Conservation (phyloP, 2,888 invertebrate species). For the Ametastegia equiseti region DNA sequence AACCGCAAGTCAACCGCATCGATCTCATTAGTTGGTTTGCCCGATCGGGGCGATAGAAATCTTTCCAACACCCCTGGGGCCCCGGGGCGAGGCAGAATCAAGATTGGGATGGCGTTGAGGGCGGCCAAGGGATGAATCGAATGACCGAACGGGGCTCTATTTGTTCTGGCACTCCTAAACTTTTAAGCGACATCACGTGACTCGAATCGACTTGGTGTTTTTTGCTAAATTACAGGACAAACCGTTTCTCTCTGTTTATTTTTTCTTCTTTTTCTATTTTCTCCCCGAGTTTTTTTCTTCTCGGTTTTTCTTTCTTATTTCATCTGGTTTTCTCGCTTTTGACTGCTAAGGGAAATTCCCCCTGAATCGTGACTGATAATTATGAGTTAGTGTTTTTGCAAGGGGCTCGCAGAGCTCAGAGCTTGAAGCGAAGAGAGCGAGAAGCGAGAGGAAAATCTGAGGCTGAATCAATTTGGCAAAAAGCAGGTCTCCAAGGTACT, state of each 20-base stretch:
- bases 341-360: neutral
- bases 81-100: constrained; percentile 11
- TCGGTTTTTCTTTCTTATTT: too few species aligned
- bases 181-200: constrained; percentile 51
- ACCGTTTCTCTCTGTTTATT: neutral
- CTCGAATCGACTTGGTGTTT: constrained; percentile 25
- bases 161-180: constrained; percentile 41
- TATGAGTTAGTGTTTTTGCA: neutral
- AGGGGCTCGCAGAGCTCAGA: neutral
- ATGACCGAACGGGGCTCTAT: constrained; percentile 15
- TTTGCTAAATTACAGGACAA: neutral
- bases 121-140: constrained; percentile 32
- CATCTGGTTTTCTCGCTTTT: neutral
- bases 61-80: constrained; percentile 35
- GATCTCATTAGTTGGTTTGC: constrained; percentile 38
- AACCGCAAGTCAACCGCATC: neutral
- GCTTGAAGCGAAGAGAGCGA: too few species aligned
- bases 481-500: constrained; percentile 45
- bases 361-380: neutral
- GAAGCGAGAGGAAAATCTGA: constrained; percentile 26
- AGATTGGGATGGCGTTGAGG: constrained; percentile 37
- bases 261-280: neutral
- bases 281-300: neutral
- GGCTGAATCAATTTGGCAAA: constrained; percentile 55
- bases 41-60: constrained; percentile 40